Base-by-base conservation (phyloP, 2,113 vertebrate genomes). In the Malurus alboscapulatus region DNA sequence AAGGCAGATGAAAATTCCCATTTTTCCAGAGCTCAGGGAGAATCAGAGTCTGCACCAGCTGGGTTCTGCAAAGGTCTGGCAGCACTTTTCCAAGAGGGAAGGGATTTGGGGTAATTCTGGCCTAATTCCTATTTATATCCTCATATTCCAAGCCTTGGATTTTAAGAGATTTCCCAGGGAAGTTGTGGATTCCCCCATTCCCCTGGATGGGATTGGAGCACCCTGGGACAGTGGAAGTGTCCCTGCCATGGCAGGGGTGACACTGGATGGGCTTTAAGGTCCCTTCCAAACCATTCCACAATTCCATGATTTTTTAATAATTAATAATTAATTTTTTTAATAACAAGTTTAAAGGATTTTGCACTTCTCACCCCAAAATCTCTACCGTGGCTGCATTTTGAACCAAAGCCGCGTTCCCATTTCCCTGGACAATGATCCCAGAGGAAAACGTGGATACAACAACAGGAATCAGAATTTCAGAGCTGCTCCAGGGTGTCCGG, bases 401-500 rank as follows among this genome's bases (percentile, higher is more conserved):
- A 51, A 34, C 13, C 67, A 53, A 38, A 58, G 36, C 10, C 40
- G 1, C 32, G 17, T 19, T 51, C 66, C 10, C 26, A 14, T 25
- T 21, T 20, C 48, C 44, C 4, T 5, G 3, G 66, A 19, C 2
- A 34, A 26, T 32, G 11, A 18, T 57, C 45, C 22, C 32, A 15
- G 68, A 4, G 44, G 26, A 51, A 38, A 85, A 7, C 44, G 4
- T 3, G 55, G 84, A 59, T 32, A 7, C 58, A 66, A 45, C 44
- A 58, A 65, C 8, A 44, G 48, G 42, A 71, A 88, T 92, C 69
- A 53, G 48, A 67, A 80, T 95, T 93, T 92, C 87, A 27, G 22
- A 27, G 29, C 38, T 55, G 87, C 71, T 63, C 61, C 82, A 88
- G 84, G 82, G 32, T 75, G 95, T 92, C 93, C 95, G 83, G 57